phyloP scores from a whole-genome alignment of 2,797 vertebrate genomes.

The Hoplostethus mediterraneus region DNA sequence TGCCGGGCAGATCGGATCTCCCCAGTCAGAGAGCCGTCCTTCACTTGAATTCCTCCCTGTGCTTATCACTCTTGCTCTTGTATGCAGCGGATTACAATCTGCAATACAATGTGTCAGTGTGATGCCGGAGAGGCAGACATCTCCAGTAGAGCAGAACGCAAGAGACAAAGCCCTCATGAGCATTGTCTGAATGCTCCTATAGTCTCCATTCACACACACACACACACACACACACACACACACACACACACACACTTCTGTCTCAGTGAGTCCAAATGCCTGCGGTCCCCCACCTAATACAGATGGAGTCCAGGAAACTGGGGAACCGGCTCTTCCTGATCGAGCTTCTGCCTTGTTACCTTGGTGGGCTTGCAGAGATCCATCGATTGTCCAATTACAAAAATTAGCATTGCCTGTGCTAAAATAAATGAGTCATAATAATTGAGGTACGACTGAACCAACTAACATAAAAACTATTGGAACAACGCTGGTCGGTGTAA shows the following conservation, averaged over 20 bases:
- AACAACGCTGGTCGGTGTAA: neutral
- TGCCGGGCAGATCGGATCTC: slow-evolving; percentile 34
- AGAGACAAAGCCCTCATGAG: slow-evolving; percentile 40
- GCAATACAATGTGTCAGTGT: slow-evolving; percentile 43
- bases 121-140: slow-evolving; percentile 32
- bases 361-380: slow-evolving; percentile 30
- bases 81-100: slow-evolving; percentile 48
- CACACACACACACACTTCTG: slow-evolving; percentile 19
- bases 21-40: slow-evolving; percentile 32
- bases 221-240: slow-evolving; percentile 1
- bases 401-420: neutral
- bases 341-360: neutral
- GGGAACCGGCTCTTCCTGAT: neutral
- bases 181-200: slow-evolving; percentile 24
- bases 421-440: slow-evolving; percentile 7
- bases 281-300: slow-evolving; percentile 14
- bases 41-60: slow-evolving; percentile 14
- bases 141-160: slow-evolving; percentile 35
- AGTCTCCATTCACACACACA: neutral
- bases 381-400: neutral
- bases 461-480: neutral
- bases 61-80: slow-evolving; percentile 32
- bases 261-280: slow-evolving; percentile 33
- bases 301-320: slow-evolving; percentile 31
- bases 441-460: neutral